Evolutionary conservation across 2,797 vertebrate species (phyloP).

Genomic region (Anguilla marmorata): DNA sequence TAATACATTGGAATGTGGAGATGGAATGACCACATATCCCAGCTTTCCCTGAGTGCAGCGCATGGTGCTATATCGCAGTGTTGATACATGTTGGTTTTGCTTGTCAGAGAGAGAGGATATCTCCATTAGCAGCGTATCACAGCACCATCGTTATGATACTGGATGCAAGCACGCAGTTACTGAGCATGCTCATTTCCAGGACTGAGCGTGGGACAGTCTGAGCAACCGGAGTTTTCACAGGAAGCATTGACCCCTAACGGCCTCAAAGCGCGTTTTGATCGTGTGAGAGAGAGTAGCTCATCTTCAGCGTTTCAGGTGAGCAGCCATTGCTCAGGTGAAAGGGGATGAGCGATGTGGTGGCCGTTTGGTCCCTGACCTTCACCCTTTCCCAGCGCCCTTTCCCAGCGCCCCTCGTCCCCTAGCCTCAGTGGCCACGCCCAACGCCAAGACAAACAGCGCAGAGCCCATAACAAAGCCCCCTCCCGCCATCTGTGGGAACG

Average conservation of each 20-base stretch:
- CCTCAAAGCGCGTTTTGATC: neutral
- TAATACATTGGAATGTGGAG: neutral
- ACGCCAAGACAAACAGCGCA: neutral
- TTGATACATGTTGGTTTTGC: conserved; percentile 6
- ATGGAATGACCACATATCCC: neutral
- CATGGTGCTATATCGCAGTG: neutral
- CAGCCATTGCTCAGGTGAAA: neutral
- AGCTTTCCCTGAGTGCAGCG: neutral
- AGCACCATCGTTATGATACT: neutral
- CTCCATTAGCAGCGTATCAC: neutral
- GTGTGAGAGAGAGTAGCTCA: neutral
- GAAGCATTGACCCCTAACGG: too few species aligned
- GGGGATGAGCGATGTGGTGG: too few species aligned
- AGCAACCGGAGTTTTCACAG: too few species aligned
- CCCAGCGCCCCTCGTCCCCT: neutral
- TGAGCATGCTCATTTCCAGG: neutral
- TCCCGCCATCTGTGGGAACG: conserved; percentile 23
- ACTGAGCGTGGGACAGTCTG: neutral
- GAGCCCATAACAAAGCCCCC: conserved; percentile 25
- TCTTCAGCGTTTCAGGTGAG: neutral
- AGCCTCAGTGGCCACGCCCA: neutral
- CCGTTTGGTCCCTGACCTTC: neutral
- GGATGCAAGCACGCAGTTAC: too few species aligned
- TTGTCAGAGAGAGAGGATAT: neutral
- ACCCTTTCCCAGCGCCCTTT: neutral